phyloP scores from a whole-genome alignment of 92 coral and sea anemone species.

The Actinernus sp. region DNA sequence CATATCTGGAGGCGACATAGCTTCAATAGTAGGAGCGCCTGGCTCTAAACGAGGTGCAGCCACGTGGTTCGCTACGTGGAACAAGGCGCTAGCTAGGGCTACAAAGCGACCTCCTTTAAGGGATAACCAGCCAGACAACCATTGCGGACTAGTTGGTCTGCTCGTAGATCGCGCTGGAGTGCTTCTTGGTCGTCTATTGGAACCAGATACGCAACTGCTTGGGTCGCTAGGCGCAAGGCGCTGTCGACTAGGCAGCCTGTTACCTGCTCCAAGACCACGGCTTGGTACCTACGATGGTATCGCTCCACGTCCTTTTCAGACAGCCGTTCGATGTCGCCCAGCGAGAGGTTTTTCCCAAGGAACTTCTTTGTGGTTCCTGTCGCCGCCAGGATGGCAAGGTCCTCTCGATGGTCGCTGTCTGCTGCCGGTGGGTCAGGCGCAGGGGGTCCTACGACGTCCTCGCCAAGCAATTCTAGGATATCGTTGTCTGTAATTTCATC shows the following conservation, averaged over 20 bases:
- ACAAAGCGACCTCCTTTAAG: no score
- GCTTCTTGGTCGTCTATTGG: no score
- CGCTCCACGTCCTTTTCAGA: neutral
- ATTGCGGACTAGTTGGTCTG: no score
- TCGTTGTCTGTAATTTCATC: no score
- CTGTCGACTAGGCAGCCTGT: neutral
- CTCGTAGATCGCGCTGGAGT: no score
- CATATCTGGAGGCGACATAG: no score
- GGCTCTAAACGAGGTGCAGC: no score
- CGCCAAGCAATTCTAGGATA: neutral
- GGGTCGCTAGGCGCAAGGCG: neutral
- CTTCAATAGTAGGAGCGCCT: no score
- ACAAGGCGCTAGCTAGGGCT: no score
- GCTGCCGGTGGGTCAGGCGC: neutral
- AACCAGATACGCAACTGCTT: no score
- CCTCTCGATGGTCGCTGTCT: slow-evolving; percentile 3
- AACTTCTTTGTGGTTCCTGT: neutral
- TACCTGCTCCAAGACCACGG: neutral
- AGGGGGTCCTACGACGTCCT: neutral
- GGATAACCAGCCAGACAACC: neutral
- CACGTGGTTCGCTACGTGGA: neutral
- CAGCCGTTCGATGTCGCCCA: neutral
- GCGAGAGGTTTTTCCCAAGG: neutral
- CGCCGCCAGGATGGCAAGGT: neutral
- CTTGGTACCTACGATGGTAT: neutral